Evolutionary conservation across 2,888 invertebrate genomes (phyloP), one percentile per base, ranked within the genome.

Genomic region (Eretmocerus hayati): DNA sequence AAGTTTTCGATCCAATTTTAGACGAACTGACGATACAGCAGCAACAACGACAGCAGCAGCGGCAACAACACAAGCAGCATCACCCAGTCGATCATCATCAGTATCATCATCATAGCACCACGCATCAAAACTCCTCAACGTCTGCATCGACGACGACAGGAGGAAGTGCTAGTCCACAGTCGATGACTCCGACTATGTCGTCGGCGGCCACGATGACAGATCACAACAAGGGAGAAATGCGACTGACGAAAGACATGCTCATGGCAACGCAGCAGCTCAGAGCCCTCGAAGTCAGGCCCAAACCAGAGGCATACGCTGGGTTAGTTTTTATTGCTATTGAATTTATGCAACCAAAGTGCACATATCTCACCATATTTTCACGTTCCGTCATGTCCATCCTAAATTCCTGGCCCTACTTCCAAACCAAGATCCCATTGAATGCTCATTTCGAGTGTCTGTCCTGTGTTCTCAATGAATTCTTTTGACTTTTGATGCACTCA

Each of bases 191-290:
- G 30, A 23, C 37, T 3, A 5, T 39, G 18, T 16, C 18, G 11
- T 22, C 30, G 18, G 9, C 26, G 18, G 41, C 23, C 11, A 16
- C 16, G 13, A 8, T 9, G 15, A 19, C 35, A 32, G 54, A 54
- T 2, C 46, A 38, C 23, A 42, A 16, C 42, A 54, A 54, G 42
- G 71, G 73, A 53, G 72, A 75, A 62, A 67, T 74, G 59, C 74
- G 88, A 52, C 79, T 90, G 64, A 90, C 90, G 62, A 85, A 83
- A 73, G 85, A 86, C 74, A 79, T 85, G 64, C 77, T 90, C 57
- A 78, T 88, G 63, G 85, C 85, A 65, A 89, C 90, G 53, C 87
- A 89, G 74, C 80, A 82, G 67, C 79, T 84, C 60, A 68, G 80
- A 57, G 77, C 77, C 5, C 67, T 74, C 56, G 78, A 79, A 56